Conservation (phyloP, 2,888 invertebrate genomes). For the Diaperis boleti region DNA sequence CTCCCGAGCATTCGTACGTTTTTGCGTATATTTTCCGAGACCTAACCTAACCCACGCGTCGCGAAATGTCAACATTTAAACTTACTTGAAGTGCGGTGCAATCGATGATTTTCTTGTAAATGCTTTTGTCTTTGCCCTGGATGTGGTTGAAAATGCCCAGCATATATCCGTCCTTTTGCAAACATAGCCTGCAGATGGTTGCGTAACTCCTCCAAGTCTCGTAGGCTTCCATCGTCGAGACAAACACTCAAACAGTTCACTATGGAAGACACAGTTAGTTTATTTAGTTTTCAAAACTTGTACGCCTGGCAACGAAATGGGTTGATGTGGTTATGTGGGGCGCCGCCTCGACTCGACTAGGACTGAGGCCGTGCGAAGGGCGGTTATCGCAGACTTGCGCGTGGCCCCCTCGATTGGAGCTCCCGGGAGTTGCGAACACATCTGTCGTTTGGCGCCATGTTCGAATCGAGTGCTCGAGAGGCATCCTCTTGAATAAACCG, state of each 20-base stretch:
- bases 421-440: conserved; percentile 53
- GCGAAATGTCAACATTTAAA: conserved; percentile 22
- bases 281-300: conserved; percentile 12
- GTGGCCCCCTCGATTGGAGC: conserved; percentile 63
- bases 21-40: not conserved
- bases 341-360: conserved; percentile 68
- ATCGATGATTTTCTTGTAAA: conserved; percentile 66
- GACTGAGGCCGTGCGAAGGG: conserved; percentile 64
- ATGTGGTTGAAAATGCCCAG: conserved; percentile 74
- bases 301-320: conserved; percentile 49
- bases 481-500: not conserved
- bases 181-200: conserved; percentile 76
- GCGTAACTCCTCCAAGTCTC: conserved; percentile 72
- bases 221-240: conserved; percentile 49
- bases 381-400: conserved; percentile 63
- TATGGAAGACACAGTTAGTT: conserved; percentile 15
- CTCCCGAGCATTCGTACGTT: not conserved
- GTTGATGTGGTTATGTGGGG: conserved; percentile 61
- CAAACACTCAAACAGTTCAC: conserved; percentile 5
- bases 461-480: conserved; percentile 2
- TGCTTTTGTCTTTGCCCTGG: conserved; percentile 64
- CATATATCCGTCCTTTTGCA: conserved; percentile 73
- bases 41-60: conserved; percentile 5
- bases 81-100: conserved; percentile 66
- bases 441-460: conserved; percentile 32